Base-by-base conservation (phyloP, 2,113 vertebrate species). In the Chloropsis hardwickii region DNA sequence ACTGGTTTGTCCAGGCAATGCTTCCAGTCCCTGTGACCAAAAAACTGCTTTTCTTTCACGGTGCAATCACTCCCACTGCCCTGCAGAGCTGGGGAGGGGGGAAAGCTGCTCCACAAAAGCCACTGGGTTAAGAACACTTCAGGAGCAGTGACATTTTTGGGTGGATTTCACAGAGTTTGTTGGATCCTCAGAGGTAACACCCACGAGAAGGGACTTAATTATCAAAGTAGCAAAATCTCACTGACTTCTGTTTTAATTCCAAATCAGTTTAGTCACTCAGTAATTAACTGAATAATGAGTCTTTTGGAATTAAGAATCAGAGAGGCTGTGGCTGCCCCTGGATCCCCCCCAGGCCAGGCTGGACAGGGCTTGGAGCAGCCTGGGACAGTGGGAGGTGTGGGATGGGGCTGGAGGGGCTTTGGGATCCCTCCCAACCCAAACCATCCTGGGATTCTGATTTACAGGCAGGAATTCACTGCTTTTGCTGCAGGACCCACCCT, bases 1-100 rank as follows among this genome's bases (percentile, higher is more conserved):
- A 81, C 86, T 82, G 78, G 72, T 91, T 88, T 92, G 93, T 72
- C 76, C 57, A 91, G 91, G 87, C 89, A 70, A 12, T 0, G 13
- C 21, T 47, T 94, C 86, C 58, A 58, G 64, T 15, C 31, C 70
- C 69, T 62, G 66, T 6, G 50, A 85, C 79, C 86, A 86, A 56
- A 83, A 86, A 54, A 2, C 31, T 44, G 79, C 12, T 88, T 44
- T 77, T 70, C 51, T 81, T 50, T 40, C 33, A 45, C 50, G 12
- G 0, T 5, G 33, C 74, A 6, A 5, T 48, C 58, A 19, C 15
- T 73, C 54, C 2, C 20, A 28, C 7, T 0, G 14, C n/a, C 58
- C 90, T n/a, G 44, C 40, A 14, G 2, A 47, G 71, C 85, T 66
- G 66, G 19, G 9, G 28, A 57, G 27, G 76, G 54, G 1, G 27